These are phyloP conservation scores for Talpa occidentalis DNA, from an alignment of 2,113 vertebrate genomes.

Conservation along the genomic window DNA sequence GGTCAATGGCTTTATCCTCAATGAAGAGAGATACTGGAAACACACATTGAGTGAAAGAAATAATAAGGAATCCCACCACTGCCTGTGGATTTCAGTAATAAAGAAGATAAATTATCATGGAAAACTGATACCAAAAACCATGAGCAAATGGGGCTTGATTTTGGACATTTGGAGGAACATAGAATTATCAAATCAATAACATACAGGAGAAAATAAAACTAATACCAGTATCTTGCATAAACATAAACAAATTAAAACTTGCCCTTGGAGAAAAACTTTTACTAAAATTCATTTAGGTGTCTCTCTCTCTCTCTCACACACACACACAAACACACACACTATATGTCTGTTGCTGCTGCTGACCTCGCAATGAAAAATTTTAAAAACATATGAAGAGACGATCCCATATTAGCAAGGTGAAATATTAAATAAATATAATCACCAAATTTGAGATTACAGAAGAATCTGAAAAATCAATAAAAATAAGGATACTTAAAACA, in stretches of 20 bases:
- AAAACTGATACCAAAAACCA: background rate
- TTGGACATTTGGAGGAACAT: background rate
- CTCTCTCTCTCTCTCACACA: background rate
- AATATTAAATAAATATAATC: background rate
- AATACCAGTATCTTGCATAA: background rate
- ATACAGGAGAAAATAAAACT: background rate
- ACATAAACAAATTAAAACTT: background rate
- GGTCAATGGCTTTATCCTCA: background rate
- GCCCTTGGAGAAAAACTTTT: background rate
- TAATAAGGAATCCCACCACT: background rate
- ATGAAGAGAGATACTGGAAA: background rate
- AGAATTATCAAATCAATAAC: background rate
- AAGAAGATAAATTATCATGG: background rate
- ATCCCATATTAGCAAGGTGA: background rate
- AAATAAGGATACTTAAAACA: background rate
- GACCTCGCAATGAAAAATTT: background rate
- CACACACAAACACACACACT: background rate
- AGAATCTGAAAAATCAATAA: background rate
- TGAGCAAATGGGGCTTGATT: background rate
- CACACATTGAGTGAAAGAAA: background rate
- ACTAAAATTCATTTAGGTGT: background rate
- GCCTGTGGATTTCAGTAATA: background rate
- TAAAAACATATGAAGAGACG: background rate
- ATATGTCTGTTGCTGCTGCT: background rate
- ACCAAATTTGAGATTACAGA: background rate